phyloP scores from a whole-genome alignment of 2,797 vertebrate genomes.

The Phalloptychus januarius region DNA sequence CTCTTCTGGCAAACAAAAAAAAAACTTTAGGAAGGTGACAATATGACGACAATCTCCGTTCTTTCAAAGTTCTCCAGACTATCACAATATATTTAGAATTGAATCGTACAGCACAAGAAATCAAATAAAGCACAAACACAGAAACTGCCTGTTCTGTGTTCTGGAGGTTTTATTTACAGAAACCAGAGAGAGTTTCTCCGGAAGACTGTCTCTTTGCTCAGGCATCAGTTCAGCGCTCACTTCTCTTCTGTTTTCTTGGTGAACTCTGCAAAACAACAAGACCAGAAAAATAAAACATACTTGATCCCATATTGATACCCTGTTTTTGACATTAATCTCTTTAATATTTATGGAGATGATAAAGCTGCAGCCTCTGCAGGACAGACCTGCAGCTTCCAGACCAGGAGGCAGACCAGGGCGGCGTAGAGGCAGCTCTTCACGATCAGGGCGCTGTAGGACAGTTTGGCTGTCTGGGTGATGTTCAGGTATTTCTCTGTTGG shows the following conservation, averaged over 20 bases:
- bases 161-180: neutral
- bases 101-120: neutral
- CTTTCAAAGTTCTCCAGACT: neutral
- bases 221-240: constrained; percentile 8
- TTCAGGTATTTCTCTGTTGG: constrained; percentile 55
- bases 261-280: constrained; percentile 44
- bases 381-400: constrained; percentile 71
- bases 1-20: too few relatives aligned
- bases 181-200: neutral
- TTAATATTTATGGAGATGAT: neutral
- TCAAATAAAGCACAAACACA: neutral
- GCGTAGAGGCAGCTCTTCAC: constrained; percentile 75
- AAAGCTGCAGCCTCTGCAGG: neutral
- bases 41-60: neutral
- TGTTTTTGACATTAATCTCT: neutral
- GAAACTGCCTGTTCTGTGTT: neutral
- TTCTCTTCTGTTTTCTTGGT: constrained; percentile 8
- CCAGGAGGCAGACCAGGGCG: constrained; percentile 59
- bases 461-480: constrained; percentile 33
- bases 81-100: neutral
- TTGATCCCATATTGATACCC: neutral
- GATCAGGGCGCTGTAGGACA: constrained; percentile 69
- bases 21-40: too few relatives aligned
- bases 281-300: neutral
- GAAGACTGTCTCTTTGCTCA: neutral